A percentile compares a stretch with the other conserved stretches of the same genome.
Conservation (phyloP, 92 coral and sea anemone genomes). For the Epizoanthus ramosus region DNA sequence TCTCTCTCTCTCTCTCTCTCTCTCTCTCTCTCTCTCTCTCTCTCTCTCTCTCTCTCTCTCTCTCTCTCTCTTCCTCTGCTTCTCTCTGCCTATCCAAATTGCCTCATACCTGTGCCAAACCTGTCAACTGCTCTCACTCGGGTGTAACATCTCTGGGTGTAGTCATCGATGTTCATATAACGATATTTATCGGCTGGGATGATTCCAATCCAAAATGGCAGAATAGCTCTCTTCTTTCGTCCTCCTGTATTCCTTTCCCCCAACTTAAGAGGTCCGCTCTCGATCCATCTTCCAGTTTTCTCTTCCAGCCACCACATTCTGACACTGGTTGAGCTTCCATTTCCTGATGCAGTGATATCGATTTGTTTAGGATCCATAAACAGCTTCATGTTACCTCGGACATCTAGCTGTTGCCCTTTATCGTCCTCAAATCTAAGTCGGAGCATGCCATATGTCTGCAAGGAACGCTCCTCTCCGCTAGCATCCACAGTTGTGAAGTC, state of each 20-base stretch:
- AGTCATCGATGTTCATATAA: too few species aligned
- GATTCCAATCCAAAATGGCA: too few species aligned
- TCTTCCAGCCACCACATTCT: conserved; percentile 56
- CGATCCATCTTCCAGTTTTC: conserved; percentile 58
- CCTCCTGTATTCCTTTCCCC: conserved; percentile 11
- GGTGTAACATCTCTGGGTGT: too few species aligned
- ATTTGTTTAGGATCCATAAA: conserved; percentile 44
- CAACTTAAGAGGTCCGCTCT: background rate
- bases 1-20: too few species aligned
- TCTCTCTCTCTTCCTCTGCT: too few species aligned
- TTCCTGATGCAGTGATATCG: conserved; percentile 15
- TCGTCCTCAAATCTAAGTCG: conserved; percentile 40
- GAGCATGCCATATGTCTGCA: conserved; percentile 49
- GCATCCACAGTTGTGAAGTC: conserved; percentile 58
- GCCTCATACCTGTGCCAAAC: too few species aligned
- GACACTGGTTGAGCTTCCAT: conserved; percentile 2
- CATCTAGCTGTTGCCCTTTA: conserved; percentile 39
- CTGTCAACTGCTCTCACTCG: too few species aligned
- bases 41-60: too few species aligned
- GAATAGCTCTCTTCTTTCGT: too few species aligned
- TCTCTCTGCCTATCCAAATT: too few species aligned
- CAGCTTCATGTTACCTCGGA: conserved; percentile 27
- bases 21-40: too few species aligned
- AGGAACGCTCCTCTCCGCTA: conserved; percentile 51
- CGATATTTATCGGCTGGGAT: too few species aligned